Base-by-base conservation (phyloP, 2,888 invertebrate genomes). In the Phyllotreta cruciferae region DNA sequence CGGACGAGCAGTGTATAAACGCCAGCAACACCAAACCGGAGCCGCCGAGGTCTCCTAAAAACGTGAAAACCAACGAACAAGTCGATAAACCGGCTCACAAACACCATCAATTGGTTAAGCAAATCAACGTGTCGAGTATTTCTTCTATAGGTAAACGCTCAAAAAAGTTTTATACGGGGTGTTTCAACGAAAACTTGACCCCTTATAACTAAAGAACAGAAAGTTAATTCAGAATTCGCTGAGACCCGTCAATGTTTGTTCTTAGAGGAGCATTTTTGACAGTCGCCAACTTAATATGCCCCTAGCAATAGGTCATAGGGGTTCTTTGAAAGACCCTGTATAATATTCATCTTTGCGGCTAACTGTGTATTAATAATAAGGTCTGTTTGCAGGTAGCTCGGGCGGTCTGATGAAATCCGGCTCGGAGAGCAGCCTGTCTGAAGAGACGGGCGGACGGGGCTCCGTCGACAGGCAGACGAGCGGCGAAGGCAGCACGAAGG, bases 341-440 rank as follows among this genome's bases (percentile, higher is more conserved):
- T n/a, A n/a, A n/a, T n/a, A n/a, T n/a, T n/a, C n/a, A n/a, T n/a
- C n/a, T n/a, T n/a, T n/a, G n/a, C n/a, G n/a, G n/a, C n/a, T n/a
- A n/a, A n/a, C n/a, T n/a, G n/a, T n/a, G n/a, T n/a, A n/a, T n/a
- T n/a, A n/a, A n/a, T n/a, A n/a, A n/a, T n/a, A n/a, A n/a, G n/a
- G n/a, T n/a, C n/a, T n/a, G n/a, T 13, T 63, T 60, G 6, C 41
- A 61, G 64, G 62, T 39, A 60, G 71, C 70, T 78, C 93, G 56
- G 62, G 64, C 13, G 54, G 71, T 70, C 78, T 93, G 55, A 86
- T 87, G 55, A 94, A 94, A 82, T 93, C 93, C 14, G 93, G 90
- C n/a, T 94, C 93, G 0, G 94, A 94, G 75, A 94, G 93, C 75
- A 94, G 93, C 67, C 83, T 94, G 56, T 93, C 93, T 0, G 94